Evolutionary conservation across 2,113 vertebrate genomes (phyloP), one percentile per base, ranked within the genome.

Genomic region (Muntiacus muntjak): DNA sequence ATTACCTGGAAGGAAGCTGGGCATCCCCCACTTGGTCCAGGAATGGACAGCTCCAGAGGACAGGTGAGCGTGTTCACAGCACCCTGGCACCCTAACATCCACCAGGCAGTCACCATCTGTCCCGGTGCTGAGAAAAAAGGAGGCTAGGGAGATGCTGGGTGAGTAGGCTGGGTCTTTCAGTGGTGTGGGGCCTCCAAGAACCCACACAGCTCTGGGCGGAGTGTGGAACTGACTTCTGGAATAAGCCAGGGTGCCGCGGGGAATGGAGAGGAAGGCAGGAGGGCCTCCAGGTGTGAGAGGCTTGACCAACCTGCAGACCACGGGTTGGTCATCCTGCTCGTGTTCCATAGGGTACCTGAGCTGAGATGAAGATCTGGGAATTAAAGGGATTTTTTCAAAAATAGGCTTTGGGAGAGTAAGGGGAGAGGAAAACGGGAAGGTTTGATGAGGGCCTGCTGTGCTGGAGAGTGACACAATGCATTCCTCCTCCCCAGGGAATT

Each of bases 341-440:
- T 45, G 30, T 16, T 93, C 45, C 2, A 28, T 1, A 19, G 50
- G 55, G 21, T 36, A 26, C n/a, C 26, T 82, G 50, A 28, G 25
- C 7, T 3, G 60, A 83, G 36, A 47, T 2, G 40, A 89, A 83
- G 28, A 25, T 89, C 78, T 57, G 79, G 50, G 78, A 33, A 79
- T 30, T 11, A 11, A 78, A 84, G 58, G 85, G n/a, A 23, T 21
- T 92, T 93, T 93, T 79, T 87, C 64, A 82, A 57, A 90, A 83
- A 11, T 0, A 93, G 76, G 11, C 64, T n/a, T 3, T 71, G 67
- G 57, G 57, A 89, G 50, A 40, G 71, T 14, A 74, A 54, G 62
- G 43, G 8, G 14, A 93, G 13, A 52, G n/a, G 50, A 45, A 78
- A 54, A 21, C 5, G n/a, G 52, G 33, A 3, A 47, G 3, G 7